Percentiles rank a stretch among this genome's conserved stretches.
These are phyloP conservation scores for Thunnus albacares DNA, from an alignment of 2,797 vertebrate genomes.

Conservation along the genomic window DNA sequence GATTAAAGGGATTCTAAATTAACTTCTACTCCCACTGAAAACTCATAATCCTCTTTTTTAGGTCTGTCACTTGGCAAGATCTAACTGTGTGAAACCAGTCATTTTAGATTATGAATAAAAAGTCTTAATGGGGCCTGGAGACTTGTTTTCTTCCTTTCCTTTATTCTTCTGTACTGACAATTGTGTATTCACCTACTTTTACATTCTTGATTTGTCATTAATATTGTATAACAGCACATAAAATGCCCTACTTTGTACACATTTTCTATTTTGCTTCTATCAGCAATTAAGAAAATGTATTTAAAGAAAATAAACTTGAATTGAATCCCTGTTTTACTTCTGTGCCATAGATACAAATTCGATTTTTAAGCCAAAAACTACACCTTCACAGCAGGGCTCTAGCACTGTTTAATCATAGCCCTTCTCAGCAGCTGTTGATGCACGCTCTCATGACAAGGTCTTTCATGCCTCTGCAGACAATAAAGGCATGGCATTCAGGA, in stretches of 20 bases:
- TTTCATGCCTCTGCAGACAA: slow-evolving; percentile 47
- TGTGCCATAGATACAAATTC: neutral
- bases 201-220: neutral
- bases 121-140: slow-evolving; percentile 1
- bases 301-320: neutral
- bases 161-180: neutral
- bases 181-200: neutral
- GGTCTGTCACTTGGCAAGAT: slow-evolving; percentile 1
- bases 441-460: slow-evolving; percentile 39
- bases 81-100: neutral
- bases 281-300: neutral
- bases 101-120: slow-evolving; percentile 12
- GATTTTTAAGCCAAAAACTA: neutral
- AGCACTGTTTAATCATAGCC: neutral
- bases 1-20: neutral
- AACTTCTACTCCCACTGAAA: slow-evolving; percentile 17
- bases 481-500: slow-evolving; percentile 18
- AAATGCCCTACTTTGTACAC: neutral
- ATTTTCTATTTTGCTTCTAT: neutral
- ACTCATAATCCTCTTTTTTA: slow-evolving; percentile 26
- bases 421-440: slow-evolving; percentile 30
- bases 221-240: neutral
- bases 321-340: neutral
- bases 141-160: neutral
- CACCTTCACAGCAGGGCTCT: neutral